These are phyloP conservation scores for Leptarthrus brevirostris DNA, from an alignment of 2,888 invertebrate genomes.

Conservation along the genomic window DNA sequence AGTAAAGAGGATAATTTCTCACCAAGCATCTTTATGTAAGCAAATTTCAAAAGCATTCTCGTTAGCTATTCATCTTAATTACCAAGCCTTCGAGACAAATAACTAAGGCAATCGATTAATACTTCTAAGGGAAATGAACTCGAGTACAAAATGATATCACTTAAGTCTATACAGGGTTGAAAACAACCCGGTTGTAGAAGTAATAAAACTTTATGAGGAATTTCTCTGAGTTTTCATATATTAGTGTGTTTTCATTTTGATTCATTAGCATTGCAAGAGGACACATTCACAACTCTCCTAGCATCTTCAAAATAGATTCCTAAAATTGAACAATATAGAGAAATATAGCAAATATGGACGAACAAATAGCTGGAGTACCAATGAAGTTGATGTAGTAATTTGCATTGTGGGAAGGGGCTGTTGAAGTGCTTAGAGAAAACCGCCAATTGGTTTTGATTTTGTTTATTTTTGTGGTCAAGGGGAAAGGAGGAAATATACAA, in stretches of 20 bases:
- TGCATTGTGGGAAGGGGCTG: too few species aligned
- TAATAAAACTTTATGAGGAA: neutral
- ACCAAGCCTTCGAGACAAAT: slow-evolving; percentile 40
- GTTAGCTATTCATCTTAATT: slow-evolving; percentile 46
- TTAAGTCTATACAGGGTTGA: neutral
- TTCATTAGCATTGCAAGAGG: neutral
- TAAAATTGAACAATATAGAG: too few species aligned
- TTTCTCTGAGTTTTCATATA: neutral
- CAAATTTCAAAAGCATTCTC: slow-evolving; percentile 33
- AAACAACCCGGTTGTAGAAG: neutral
- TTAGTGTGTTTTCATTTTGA: neutral
- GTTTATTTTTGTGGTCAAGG: too few species aligned
- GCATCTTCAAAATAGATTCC: too few species aligned
- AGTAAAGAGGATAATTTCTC: slow-evolving; percentile 22
- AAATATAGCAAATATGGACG: too few species aligned
- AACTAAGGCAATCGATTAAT: slow-evolving; percentile 40
- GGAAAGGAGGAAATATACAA: too few species aligned
- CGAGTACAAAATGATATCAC: neutral
- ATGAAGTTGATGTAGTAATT: too few species aligned
- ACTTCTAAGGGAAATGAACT: slow-evolving; percentile 42
- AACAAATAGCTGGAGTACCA: too few species aligned
- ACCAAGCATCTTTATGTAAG: slow-evolving; percentile 8
- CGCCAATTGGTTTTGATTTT: too few species aligned
- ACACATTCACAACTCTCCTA: too few species aligned
- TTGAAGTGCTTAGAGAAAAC: too few species aligned